Evolutionary conservation across 2,113 vertebrate genomes (phyloP).

Genomic region (Macheiramphus alcinus): DNA sequence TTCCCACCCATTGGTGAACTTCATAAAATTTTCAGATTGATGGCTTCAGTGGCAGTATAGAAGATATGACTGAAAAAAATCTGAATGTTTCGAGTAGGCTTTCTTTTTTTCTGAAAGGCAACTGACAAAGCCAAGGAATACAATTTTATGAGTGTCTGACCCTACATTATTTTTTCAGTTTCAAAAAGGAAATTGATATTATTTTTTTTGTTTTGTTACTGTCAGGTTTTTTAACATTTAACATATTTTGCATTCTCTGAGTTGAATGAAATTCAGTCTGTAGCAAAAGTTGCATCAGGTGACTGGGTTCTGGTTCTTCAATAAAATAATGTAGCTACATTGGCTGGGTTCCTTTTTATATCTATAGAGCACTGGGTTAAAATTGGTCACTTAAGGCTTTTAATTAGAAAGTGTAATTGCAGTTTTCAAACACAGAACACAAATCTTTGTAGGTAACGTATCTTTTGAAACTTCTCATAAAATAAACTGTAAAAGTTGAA

Average conservation of each 20-base stretch:
- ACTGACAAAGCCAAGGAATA: background rate
- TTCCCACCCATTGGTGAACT: background rate
- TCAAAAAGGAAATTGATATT: background rate
- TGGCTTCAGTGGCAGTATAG: background rate
- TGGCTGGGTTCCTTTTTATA: background rate
- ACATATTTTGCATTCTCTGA: background rate
- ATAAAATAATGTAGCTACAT: background rate
- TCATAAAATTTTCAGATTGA: background rate
- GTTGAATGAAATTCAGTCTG: background rate
- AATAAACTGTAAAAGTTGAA: background rate
- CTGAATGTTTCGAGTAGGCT: background rate
- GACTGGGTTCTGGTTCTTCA: background rate
- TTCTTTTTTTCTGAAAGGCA: background rate
- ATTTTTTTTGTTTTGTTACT: background rate
- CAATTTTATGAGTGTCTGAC: background rate
- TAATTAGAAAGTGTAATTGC: background rate
- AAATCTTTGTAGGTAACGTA: background rate
- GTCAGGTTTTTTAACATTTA: background rate
- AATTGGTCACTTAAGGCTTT: background rate
- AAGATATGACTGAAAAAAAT: background rate
- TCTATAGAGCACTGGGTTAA: background rate
- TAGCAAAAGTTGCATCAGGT: background rate
- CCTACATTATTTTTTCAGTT: background rate
- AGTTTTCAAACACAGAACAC: background rate
- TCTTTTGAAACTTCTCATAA: background rate